These are phyloP conservation scores for chimpanzee (Pan troglodytes) DNA, from an alignment of 2,113 vertebrate species.

Conservation along the genomic window NHGRI_mPanTro3-v2.1_pri NC_072412.2:117305001-117305500, in stretches of 20 bases:
- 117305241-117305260: rapidly evolving
- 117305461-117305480: constrained; percentile 55
- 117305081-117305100: not conserved
- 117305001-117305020: not conserved
- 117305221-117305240: not conserved
- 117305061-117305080: not conserved
- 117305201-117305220: rapidly evolving
- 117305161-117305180: not conserved
- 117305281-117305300: not conserved
- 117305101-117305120: not conserved
- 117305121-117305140: not conserved
- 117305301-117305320: constrained; percentile 58
- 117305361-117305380: constrained; percentile 75
- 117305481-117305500: constrained; percentile 71
- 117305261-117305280: not conserved
- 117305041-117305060: constrained; percentile 72
- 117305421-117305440: not conserved
- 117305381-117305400: constrained; percentile 74
- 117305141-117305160: not conserved
- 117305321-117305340: no score
- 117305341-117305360: not conserved
- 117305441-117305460: constrained; percentile 66
- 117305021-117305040: constrained; percentile 24
- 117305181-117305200: rapidly evolving
- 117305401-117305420: constrained; percentile 47